Evolutionary conservation across 2,888 invertebrate species (phyloP).

Genomic region (Teleogryllus oceanicus): DNA sequence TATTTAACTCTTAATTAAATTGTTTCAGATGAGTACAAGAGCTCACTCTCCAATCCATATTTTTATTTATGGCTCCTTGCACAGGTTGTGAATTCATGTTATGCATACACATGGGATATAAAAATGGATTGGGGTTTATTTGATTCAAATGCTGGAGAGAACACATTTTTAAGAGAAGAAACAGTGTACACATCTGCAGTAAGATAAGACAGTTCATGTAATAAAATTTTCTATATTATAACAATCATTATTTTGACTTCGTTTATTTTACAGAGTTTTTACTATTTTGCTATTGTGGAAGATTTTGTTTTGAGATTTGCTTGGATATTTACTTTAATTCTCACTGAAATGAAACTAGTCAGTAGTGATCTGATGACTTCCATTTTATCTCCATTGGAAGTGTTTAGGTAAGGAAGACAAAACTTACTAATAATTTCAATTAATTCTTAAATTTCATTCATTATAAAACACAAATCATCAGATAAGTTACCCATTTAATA

Average conservation of each 20-base stretch:
- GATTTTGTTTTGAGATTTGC: slow-evolving; percentile 89
- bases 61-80: slow-evolving; percentile 86
- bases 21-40: slow-evolving; percentile 30
- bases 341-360: slow-evolving; percentile 72
- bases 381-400: slow-evolving; percentile 79
- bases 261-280: slow-evolving; percentile 63
- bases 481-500: no score
- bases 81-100: slow-evolving; percentile 82
- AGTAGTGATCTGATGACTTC: slow-evolving; percentile 79
- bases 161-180: slow-evolving; percentile 88
- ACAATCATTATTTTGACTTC: not conserved
- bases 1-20: not conserved
- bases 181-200: slow-evolving; percentile 91
- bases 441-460: no score
- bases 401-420: slow-evolving; percentile 64
- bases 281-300: slow-evolving; percentile 95
- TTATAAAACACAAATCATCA: no score
- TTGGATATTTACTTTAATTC: slow-evolving; percentile 85
- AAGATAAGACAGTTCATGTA: slow-evolving; percentile 44
- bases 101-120: slow-evolving; percentile 97
- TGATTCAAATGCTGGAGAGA: slow-evolving; percentile 86
- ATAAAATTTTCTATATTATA: not conserved
- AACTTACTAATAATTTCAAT: no score
- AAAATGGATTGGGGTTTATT: slow-evolving; percentile 99
- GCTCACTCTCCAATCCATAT: slow-evolving; percentile 37